phyloP scores from a whole-genome alignment of 2,888 invertebrate species.

The Phortica magna region DNA sequence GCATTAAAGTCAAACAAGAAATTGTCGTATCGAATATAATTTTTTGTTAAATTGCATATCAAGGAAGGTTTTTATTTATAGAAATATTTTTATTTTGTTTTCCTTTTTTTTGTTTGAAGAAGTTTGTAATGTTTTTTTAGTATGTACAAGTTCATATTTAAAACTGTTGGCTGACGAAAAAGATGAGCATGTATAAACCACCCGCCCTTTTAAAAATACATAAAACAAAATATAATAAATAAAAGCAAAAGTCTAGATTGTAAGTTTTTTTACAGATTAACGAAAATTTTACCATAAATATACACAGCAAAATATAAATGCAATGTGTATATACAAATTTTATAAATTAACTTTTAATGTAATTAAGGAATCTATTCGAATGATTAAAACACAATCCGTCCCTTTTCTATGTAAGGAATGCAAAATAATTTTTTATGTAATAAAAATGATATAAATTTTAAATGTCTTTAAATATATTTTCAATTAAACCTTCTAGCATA shows the following conservation, averaged over 20 bases:
- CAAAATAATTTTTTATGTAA: conserved; percentile 8
- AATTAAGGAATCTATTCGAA: background rate
- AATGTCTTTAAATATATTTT: background rate
- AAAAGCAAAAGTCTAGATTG: background rate
- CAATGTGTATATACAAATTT: conserved; percentile 41
- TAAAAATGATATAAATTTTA: conserved; percentile 4
- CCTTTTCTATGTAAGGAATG: background rate
- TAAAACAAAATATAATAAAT: conserved; percentile 55
- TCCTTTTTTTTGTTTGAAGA: background rate
- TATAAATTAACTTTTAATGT: background rate
- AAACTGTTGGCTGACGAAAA: conserved; percentile 38
- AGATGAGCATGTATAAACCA: conserved; percentile 44
- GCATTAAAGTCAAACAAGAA: conserved; percentile 25
- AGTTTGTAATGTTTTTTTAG: conserved; percentile 32
- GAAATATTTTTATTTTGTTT: conserved; percentile 36
- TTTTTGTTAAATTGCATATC: conserved; percentile 53
- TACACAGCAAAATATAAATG: too few relatives aligned
- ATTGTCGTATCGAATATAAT: conserved; percentile 14
- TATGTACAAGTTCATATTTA: conserved; percentile 6
- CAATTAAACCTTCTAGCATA: too few relatives aligned
- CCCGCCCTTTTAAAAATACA: conserved; percentile 43
- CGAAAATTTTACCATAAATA: conserved; percentile 43
- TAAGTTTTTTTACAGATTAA: background rate
- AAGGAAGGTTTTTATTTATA: conserved; percentile 36
- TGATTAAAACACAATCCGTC: background rate